Evolutionary conservation across 2,888 invertebrate species (phyloP).

Genomic region (Drosophila putrida): DNA sequence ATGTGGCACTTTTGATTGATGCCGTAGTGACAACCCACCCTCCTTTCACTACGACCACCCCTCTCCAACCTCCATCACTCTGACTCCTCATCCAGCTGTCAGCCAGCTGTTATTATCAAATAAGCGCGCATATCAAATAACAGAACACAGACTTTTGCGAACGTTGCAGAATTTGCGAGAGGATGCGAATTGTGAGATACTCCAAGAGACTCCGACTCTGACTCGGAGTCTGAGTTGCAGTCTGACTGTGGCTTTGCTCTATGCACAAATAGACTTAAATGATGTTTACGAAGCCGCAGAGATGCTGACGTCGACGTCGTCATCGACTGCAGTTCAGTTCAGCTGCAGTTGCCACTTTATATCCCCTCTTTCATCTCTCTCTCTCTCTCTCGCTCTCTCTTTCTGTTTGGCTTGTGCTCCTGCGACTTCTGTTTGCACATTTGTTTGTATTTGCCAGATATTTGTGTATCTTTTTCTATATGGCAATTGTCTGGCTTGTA

Average conservation of each 20-base stretch:
- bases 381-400: not conserved
- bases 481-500: constrained; percentile 36
- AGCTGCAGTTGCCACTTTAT: constrained; percentile 29
- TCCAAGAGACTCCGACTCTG: not conserved
- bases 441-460: constrained; percentile 76
- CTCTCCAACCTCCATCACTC: too few species aligned
- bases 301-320: constrained; percentile 6
- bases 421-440: constrained; percentile 69
- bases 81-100: not conserved
- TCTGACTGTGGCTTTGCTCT: constrained; percentile 46
- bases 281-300: constrained; percentile 65
- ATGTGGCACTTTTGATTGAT: constrained; percentile 67
- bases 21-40: constrained; percentile 43
- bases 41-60: not conserved
- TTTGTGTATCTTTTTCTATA: constrained; percentile 66
- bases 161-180: constrained; percentile 63
- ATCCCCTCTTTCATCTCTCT: not conserved
- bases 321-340: constrained; percentile 6
- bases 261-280: constrained; percentile 74
- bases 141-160: constrained; percentile 69
- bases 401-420: constrained; percentile 30
- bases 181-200: constrained; percentile 4
- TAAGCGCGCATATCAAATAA: constrained; percentile 80
- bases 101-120: constrained; percentile 79
- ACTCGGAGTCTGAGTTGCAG: too few species aligned